These are phyloP conservation scores for Ageneiosus marmoratus DNA, from an alignment of 2,113 vertebrate species.

Conservation along the genomic window DNA sequence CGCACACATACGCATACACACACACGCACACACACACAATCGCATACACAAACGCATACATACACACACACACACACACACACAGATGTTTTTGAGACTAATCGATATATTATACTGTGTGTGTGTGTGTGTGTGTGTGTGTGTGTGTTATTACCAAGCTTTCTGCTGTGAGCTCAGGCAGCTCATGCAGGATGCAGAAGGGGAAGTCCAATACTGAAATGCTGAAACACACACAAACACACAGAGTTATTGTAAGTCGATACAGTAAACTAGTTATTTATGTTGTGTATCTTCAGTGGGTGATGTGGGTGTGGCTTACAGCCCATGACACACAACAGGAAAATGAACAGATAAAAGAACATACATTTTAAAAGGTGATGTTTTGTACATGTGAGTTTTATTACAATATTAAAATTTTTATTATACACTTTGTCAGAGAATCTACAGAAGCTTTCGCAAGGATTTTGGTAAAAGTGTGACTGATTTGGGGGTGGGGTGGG, in stretches of 20 bases:
- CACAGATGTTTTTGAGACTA: too few relatives aligned
- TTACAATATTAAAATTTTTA: too few relatives aligned
- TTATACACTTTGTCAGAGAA: too few relatives aligned
- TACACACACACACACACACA: constrained; percentile 7
- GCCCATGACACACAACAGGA: background rate
- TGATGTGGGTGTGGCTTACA: background rate
- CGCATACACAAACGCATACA: constrained; percentile 13
- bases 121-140: background rate
- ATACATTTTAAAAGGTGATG: too few relatives aligned
- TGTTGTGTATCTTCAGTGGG: background rate
- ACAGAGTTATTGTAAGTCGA: background rate
- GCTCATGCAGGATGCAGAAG: constrained; percentile 89
- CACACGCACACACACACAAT: constrained; percentile 37
- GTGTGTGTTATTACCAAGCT: constrained; percentile 79
- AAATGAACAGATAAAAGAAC: too few relatives aligned
- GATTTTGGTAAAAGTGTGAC: background rate
- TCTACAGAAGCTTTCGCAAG: too few relatives aligned
- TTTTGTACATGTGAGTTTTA: too few relatives aligned
- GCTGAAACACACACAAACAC: constrained; percentile 63
- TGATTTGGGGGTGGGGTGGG: background rate
- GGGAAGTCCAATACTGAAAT: constrained; percentile 97
- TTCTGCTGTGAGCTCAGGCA: constrained; percentile 94
- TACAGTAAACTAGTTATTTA: background rate
- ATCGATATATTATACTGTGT: background rate
- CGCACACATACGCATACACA: background rate